Evolutionary conservation across 2,113 vertebrate genomes (phyloP), one percentile per base, ranked within the genome.

Genomic region (Recurvirostra avosetta): DNA sequence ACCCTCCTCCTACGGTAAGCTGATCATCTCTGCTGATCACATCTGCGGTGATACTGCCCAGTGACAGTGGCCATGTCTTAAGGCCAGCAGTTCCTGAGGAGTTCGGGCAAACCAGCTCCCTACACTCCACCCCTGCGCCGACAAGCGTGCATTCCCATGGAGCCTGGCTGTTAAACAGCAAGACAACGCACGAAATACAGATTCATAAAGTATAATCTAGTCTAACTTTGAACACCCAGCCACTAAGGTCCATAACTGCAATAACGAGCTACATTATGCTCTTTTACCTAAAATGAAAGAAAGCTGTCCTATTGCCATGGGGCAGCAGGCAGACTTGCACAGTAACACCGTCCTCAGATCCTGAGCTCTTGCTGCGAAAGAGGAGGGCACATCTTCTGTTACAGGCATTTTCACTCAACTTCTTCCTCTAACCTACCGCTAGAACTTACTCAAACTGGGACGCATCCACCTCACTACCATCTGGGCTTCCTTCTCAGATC

Each of bases 131-230:
- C 16, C 22, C 23, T 32, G 55, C 32, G 38, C 45, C 70, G 21
- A 5, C 8, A 38, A 6, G 43, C 49, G 38, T 0, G 9, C 19
- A 3, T 30, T 47, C 68, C n/a, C 2, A 1, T 23, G n/a, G 38
- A 58, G 68, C 32, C 29, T 45, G 56, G 5, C 56, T 25, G 43
- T 8, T 30, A 29, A 41, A 13, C 77, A 40, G 15, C 45, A 32
- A 5, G 43, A 5, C 17, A 22, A 10, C 1, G 49, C 43, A 58
- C 1, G 1, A 32, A 56, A 45, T 22, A 9, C 29, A 29, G 40
- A 22, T 41, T 11, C 21, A 19, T 27, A 14, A 18, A 6, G 36
- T 6, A 22, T 7, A 23, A 21, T 8, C 23, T 11, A 8, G 18
- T 21, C 49, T 56, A 22, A 68, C 20, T 45, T 17, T 45, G 30